Conservation (phyloP, 2,888 invertebrate genomes). For the Aethes cnicana region DNA sequence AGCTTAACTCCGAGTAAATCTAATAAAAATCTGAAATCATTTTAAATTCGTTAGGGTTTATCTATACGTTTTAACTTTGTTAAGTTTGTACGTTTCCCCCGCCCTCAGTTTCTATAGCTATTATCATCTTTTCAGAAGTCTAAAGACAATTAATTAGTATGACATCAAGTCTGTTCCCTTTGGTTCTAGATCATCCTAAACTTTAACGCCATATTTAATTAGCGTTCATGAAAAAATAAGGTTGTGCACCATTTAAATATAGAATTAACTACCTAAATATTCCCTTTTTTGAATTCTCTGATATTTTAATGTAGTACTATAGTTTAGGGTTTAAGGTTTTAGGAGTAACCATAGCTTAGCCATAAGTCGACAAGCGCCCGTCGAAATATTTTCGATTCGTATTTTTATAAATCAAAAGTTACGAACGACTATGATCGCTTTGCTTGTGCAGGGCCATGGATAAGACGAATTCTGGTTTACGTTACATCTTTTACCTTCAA, state of each 20-base stretch:
- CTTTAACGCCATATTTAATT: conserved; percentile 76
- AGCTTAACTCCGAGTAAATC: conserved; percentile 43
- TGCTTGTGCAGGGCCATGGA: conserved; percentile 78
- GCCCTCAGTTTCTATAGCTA: conserved; percentile 75
- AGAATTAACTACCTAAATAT: conserved; percentile 75
- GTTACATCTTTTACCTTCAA: conserved; percentile 3
- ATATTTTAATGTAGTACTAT: conserved; percentile 78
- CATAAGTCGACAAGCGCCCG: conserved; percentile 75
- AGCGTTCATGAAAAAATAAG: conserved; percentile 82
- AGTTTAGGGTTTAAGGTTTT: conserved; percentile 72
- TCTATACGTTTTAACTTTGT: conserved; percentile 16
- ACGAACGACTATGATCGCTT: conserved; percentile 78
- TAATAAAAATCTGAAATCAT: conserved; percentile 30
- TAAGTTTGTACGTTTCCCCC: conserved; percentile 46
- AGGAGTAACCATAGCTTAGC: conserved; percentile 77
- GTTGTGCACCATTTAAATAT: conserved; percentile 81
- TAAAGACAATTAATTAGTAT: conserved; percentile 50
- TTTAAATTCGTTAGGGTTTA: conserved; percentile 31
- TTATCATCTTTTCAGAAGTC: conserved; percentile 54
- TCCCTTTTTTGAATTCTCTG: conserved; percentile 81
- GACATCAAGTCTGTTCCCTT: too few relatives aligned
- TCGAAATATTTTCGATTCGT: conserved; percentile 81
- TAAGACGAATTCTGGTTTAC: conserved; percentile 42
- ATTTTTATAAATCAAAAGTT: conserved; percentile 82
- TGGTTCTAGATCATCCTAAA: conserved; percentile 66